A percentile compares a stretch with the other conserved stretches of the same genome.
phyloP scores from a whole-genome alignment of 1,140 invertebrate genomes.

The Drosophila sp. region DNA sequence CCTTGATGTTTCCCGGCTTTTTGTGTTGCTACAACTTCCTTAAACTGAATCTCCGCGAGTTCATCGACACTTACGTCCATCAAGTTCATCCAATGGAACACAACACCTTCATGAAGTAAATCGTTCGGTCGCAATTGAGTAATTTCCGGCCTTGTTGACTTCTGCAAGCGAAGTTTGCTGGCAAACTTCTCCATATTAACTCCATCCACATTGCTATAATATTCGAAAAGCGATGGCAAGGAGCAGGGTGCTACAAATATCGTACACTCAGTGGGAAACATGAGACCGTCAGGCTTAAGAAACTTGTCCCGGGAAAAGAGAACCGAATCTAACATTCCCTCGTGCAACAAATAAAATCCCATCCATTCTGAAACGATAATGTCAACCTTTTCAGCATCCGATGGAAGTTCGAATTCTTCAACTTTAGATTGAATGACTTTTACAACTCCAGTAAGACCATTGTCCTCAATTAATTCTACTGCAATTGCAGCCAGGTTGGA shows the following conservation, averaged over 20 bases:
- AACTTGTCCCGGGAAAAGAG: constrained; percentile 96
- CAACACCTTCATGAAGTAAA: constrained; percentile 84
- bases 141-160: constrained; percentile 85
- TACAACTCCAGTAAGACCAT: constrained; percentile 84
- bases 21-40: constrained; percentile 83
- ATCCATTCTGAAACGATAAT: constrained; percentile 99
- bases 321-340: constrained; percentile 98
- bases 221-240: constrained; percentile 86
- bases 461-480: constrained; percentile 92
- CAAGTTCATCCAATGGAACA: constrained; percentile 86
- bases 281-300: constrained; percentile 89
- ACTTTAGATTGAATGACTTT: constrained; percentile 86
- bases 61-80: constrained; percentile 84
- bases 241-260: constrained; percentile 88
- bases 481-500: constrained; percentile 94
- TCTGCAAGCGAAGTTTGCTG: constrained; percentile 83
- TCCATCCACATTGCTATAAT: constrained; percentile 85
- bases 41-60: constrained; percentile 83
- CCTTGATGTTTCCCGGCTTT: constrained; percentile 89
- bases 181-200: constrained; percentile 85
- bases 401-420: constrained; percentile 89
- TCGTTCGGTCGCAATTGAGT: constrained; percentile 83
- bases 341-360: constrained; percentile 99
- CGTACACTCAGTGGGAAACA: constrained; percentile 86
- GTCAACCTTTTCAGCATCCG: constrained; percentile 93